Evolutionary conservation across 2,888 invertebrate genomes (phyloP).

Genomic region (Microctonus aethiopoides): DNA sequence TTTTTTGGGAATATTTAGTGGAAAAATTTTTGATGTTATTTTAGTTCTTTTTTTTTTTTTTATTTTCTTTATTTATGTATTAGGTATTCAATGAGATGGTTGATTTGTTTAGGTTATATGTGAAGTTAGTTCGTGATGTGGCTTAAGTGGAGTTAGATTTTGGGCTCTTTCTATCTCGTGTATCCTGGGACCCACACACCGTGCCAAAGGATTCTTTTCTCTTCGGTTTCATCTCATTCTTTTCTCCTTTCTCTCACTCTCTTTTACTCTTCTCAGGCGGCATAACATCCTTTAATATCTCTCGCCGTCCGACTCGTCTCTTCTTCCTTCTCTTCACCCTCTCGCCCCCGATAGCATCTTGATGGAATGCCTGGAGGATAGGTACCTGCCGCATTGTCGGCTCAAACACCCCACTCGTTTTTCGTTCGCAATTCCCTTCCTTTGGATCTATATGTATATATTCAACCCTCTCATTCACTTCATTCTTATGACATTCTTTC

Average conservation of each 20-base stretch:
- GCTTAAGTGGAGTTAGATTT: conserved; percentile 10
- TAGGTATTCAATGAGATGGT: not conserved
- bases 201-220: conserved; percentile 48
- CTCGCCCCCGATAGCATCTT: conserved; percentile 60
- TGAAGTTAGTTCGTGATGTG: not conserved
- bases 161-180: conserved; percentile 22
- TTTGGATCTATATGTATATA: conserved; percentile 15
- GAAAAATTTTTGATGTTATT: too few relatives aligned
- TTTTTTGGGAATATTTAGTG: too few relatives aligned
- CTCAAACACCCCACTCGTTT: conserved; percentile 31
- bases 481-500: conserved; percentile 26
- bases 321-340: conserved; percentile 38
- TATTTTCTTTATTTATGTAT: too few relatives aligned
- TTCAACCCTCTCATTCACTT: conserved; percentile 25
- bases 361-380: conserved; percentile 63
- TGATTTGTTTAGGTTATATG: not conserved
- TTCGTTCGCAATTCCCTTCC: conserved; percentile 39
- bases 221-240: conserved; percentile 30
- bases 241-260: conserved; percentile 12
- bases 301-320: conserved; percentile 50
- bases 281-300: conserved; percentile 61
- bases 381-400: conserved; percentile 64
- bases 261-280: conserved; percentile 43
- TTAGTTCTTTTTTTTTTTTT: too few relatives aligned
- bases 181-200: conserved; percentile 50